phyloP scores from a whole-genome alignment of 1,140 invertebrate species.

The Papilio machaon region DNA sequence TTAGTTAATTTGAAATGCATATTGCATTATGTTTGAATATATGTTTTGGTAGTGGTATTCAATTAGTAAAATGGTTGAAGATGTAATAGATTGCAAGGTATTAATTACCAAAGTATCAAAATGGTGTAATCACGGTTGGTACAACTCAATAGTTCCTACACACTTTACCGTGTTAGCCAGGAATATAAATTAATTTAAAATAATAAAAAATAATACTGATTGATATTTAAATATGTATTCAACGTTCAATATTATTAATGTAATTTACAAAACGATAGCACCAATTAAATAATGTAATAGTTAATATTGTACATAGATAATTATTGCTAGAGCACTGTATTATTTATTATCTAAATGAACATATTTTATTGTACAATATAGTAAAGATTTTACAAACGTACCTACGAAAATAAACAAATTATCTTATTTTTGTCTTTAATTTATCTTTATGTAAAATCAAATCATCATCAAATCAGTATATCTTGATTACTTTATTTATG shows the following conservation, averaged over 20 bases:
- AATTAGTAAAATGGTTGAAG: constrained; percentile 2
- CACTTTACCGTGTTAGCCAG: constrained; percentile 34
- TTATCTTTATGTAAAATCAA: constrained; percentile 3
- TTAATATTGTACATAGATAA: constrained; percentile 46
- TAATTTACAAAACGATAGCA: constrained; percentile 25
- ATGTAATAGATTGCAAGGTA: constrained; percentile 28
- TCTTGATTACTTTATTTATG: neutral
- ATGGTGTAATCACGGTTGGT: constrained; percentile 25
- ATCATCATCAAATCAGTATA: neutral
- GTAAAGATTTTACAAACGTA: constrained; percentile 65
- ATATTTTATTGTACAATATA: constrained; percentile 64
- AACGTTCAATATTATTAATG: neutral
- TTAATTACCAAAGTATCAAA: constrained; percentile 37
- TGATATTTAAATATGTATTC: neutral
- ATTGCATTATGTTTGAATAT: neutral
- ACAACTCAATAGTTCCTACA: constrained; percentile 34
- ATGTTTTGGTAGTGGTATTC: neutral
- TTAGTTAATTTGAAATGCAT: constrained; percentile 13
- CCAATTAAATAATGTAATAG: constrained; percentile 35
- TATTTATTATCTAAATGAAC: constrained; percentile 71
- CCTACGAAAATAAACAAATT: constrained; percentile 60
- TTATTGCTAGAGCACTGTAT: constrained; percentile 54
- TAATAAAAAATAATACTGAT: constrained; percentile 39
- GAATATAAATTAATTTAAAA: constrained; percentile 39
- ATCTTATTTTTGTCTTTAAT: constrained; percentile 43